Evolutionary conservation across 1,140 invertebrate species (phyloP).

Genomic region (Steinernema feltiae): DNA sequence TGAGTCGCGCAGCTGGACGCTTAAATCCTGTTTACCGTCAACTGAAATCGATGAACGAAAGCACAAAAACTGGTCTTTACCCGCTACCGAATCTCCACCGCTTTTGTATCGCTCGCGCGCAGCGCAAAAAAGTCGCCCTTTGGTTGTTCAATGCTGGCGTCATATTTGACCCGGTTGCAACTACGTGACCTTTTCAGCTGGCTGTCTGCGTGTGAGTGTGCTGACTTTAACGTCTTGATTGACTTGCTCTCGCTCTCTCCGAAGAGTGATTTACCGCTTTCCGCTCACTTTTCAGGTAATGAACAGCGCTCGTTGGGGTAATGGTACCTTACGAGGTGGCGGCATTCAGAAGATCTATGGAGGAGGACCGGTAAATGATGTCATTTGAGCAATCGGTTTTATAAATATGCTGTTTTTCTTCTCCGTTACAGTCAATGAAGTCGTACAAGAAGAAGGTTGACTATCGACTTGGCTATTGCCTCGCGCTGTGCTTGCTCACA

Average conservation of each 20-base stretch:
- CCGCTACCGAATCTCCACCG: neutral
- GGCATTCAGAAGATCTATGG: conserved; percentile 4
- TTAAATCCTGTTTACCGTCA: conserved; percentile 13
- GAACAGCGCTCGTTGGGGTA: neutral
- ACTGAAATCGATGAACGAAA: conserved; percentile 12
- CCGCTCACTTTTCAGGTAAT: neutral
- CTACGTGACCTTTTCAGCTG: conserved; percentile 2
- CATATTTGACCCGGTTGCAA: neutral
- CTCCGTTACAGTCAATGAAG: conserved; percentile 30
- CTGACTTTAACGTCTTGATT: neutral
- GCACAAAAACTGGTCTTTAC: conserved; percentile 15
- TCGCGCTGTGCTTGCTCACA: conserved; percentile 29
- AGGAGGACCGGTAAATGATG: conserved; percentile 11
- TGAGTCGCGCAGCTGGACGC: neutral
- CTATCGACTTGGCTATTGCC: conserved; percentile 23
- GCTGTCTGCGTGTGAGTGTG: neutral
- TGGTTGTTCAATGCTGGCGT: neutral
- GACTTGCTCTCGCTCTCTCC: neutral
- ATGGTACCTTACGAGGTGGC: conserved; percentile 3
- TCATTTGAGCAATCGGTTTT: neutral
- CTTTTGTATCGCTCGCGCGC: neutral
- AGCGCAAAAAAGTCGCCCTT: neutral
- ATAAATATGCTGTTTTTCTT: neutral
- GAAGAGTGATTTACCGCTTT: neutral
- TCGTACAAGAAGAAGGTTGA: conserved; percentile 36